Base-by-base conservation (phyloP, 2,797 vertebrate species). In the Champsocephalus gunnari region DNA sequence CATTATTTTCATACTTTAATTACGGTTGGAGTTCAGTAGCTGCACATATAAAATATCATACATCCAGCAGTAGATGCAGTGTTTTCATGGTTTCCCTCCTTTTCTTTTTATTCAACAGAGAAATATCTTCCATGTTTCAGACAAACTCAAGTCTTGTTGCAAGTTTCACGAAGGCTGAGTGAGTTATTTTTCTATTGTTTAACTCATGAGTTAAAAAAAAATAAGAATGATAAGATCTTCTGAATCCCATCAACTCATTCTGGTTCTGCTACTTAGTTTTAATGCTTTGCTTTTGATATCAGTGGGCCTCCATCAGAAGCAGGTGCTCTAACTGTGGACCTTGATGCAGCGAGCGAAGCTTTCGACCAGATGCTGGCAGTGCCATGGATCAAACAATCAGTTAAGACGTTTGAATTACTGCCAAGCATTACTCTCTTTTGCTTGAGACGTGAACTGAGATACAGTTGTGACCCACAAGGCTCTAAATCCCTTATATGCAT, bases 71-170 rank as follows among this genome's bases (percentile, higher is more conserved):
- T 13, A 49, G 34, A 44, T 24, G 3, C 19, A 12, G 17, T 68
- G 14, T 74, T 58, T 51, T 12, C 7, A 34, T 63, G 48, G 0
- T 38, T 6, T 12, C 13, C 60, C 3, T 9, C 34, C 34, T 38
- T 38, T 38, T 48, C 3, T 64, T 34, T 80, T 79, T 32, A 11
- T 66, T 68, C 14, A 11, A 75, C 88, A 94, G 94, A 70, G 91
- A 94, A 71, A 81, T 95, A 12, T 5, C 5, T 4, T 47, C 32
- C 0, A 86, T 91, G 73, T 93, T 94, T 81, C 45, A 70, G 4
- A 90, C 94, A 9, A 81, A 85, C 83, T 92, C 94, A 63, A 94
- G 91, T 82, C 90, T 95, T 32, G 93, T 95, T 57, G 90, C 90
- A 47, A 89, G 90, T 81, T 95, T 95, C 73, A 90, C 90, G 2